These are phyloP conservation scores for Setophaga petechia DNA, from an alignment of 2,113 vertebrate species.

Conservation along the genomic window DNA sequence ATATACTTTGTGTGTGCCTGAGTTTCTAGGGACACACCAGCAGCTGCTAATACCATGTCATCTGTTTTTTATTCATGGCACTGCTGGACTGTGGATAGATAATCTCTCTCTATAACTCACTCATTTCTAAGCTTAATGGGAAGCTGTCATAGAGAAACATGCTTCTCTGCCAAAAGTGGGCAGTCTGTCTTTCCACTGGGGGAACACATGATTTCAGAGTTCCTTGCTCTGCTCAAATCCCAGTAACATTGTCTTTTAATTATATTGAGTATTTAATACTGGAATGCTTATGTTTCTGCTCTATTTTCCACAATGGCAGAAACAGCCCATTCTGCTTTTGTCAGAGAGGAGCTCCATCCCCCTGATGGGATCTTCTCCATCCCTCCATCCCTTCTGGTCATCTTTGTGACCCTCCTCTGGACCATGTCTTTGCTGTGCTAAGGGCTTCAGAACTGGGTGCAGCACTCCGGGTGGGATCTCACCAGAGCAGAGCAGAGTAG, in stretches of 20 bases:
- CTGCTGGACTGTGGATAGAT: slow-evolving; percentile 58
- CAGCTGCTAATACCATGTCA: slow-evolving; percentile 63
- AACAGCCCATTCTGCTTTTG: not conserved
- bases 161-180: slow-evolving; percentile 39
- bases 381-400: not conserved
- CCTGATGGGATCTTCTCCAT: not conserved
- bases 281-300: not conserved
- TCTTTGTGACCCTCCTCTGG: not conserved
- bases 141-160: slow-evolving; percentile 47
- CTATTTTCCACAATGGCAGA: not conserved
- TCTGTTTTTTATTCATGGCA: slow-evolving; percentile 65
- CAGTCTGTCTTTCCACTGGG: slow-evolving; percentile 30
- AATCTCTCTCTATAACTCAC: slow-evolving; percentile 60
- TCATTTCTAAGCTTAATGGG: slow-evolving; percentile 50
- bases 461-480: not conserved
- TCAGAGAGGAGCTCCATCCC: not conserved
- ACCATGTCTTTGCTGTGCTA: not conserved
- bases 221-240: not conserved
- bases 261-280: slow-evolving; percentile 22
- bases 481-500: not conserved
- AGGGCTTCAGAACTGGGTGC: not conserved
- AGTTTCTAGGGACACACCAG: slow-evolving; percentile 2
- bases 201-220: not conserved
- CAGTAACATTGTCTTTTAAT: slow-evolving; percentile 28
- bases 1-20: slow-evolving; percentile 19